phyloP scores from a whole-genome alignment of 2,888 invertebrate genomes.

The Tethea ocularis region DNA sequence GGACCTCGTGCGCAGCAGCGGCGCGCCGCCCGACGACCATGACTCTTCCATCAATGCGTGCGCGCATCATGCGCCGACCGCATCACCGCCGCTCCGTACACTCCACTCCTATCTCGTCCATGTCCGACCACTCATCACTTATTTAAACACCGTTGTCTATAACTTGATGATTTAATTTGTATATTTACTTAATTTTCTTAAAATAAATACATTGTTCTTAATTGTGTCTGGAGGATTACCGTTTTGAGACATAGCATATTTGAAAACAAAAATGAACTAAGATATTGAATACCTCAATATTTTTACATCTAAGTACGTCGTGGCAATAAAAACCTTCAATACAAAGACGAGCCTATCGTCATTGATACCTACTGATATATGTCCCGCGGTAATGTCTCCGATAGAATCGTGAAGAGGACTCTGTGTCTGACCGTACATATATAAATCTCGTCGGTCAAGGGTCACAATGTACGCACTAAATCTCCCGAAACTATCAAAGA shows the following conservation, averaged over 20 bases:
- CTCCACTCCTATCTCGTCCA: conserved; percentile 57
- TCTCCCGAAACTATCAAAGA: conserved; percentile 44
- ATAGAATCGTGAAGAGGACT: conserved; percentile 34
- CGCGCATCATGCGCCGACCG: conserved; percentile 73
- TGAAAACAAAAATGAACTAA: too few relatives aligned
- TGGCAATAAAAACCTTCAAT: conserved; percentile 28
- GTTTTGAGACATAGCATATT: not conserved
- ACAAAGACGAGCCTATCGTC: conserved; percentile 31
- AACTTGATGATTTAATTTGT: not conserved
- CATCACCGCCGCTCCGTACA: conserved; percentile 68
- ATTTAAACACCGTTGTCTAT: not conserved
- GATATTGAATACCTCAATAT: too few relatives aligned
- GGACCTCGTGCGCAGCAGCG: conserved; percentile 87
- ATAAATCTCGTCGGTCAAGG: conserved; percentile 59
- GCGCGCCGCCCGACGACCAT: conserved; percentile 83
- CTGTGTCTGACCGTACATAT: conserved; percentile 45
- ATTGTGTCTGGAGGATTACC: not conserved
- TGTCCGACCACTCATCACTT: conserved; percentile 62
- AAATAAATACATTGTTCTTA: not conserved
- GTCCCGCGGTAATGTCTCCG: conserved; percentile 19
- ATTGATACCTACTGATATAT: conserved; percentile 23
- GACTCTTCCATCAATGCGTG: conserved; percentile 81
- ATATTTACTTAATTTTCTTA: not conserved
- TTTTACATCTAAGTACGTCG: not conserved
- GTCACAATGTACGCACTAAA: conserved; percentile 55